Conservation (phyloP, 2,888 invertebrate species). For the Sycophila texana region DNA sequence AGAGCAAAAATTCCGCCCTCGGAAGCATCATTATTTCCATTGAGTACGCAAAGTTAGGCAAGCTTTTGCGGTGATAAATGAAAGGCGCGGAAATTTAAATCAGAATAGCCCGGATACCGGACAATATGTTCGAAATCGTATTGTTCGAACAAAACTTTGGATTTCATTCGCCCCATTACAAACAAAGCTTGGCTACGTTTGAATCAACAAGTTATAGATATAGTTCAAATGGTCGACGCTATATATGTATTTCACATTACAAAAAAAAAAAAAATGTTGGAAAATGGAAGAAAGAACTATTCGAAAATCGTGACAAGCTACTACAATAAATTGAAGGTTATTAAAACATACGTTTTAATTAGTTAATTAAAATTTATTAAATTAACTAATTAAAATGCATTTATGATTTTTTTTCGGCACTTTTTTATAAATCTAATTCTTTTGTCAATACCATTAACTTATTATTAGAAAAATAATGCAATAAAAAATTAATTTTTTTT, state of each 20-base stretch:
- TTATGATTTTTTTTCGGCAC: background rate
- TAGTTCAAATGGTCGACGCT: conserved; percentile 15
- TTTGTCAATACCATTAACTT: background rate
- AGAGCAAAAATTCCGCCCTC: background rate
- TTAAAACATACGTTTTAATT: no score
- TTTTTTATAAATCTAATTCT: background rate
- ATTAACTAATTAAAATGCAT: background rate
- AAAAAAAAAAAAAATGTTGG: conserved; percentile 1
- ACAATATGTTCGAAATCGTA: conserved; percentile 69
- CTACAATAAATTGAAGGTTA: no score
- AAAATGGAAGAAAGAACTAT: no score
- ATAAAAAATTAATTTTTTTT: no score
- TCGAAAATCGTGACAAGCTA: no score
- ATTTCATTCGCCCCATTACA: conserved; percentile 59
- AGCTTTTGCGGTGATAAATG: conserved; percentile 57
- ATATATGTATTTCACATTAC: background rate
- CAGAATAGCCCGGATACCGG: conserved; percentile 69
- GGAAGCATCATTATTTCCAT: conserved; percentile 51
- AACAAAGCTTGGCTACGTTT: conserved; percentile 38
- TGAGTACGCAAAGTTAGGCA: conserved; percentile 53
- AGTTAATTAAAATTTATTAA: background rate
- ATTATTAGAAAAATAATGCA: background rate
- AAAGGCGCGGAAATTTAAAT: conserved; percentile 70
- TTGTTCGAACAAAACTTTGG: conserved; percentile 65
- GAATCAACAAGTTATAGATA: conserved; percentile 54